phyloP scores from a whole-genome alignment of 2,113 vertebrate genomes.

The Mesitornis unicolor region DNA sequence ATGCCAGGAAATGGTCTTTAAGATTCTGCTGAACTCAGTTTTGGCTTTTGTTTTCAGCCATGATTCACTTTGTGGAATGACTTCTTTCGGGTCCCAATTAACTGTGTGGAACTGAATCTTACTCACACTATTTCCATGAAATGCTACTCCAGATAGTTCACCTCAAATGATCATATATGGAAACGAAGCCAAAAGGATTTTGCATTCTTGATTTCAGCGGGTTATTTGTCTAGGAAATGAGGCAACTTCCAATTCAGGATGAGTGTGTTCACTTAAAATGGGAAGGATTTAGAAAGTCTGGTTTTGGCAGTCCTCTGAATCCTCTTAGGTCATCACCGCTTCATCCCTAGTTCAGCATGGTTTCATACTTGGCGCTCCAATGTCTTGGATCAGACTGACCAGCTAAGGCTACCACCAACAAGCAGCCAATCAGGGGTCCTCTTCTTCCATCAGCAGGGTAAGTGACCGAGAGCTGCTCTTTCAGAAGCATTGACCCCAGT shows the following conservation, averaged over 20 bases:
- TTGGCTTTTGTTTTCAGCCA: background rate
- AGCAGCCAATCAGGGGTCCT: background rate
- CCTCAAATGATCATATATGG: background rate
- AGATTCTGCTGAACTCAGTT: background rate
- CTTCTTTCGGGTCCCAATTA: fast-evolving
- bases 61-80: background rate
- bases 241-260: background rate
- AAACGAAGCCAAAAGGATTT: background rate
- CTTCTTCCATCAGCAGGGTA: background rate
- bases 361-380: background rate
- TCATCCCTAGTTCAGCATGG: background rate
- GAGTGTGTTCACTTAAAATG: background rate
- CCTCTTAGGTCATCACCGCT: background rate
- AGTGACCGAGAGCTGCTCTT: background rate
- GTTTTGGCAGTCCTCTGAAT: background rate
- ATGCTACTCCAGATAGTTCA: background rate
- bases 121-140: background rate
- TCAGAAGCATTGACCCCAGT: background rate
- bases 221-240: background rate
- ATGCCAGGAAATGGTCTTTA: background rate
- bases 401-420: background rate
- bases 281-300: background rate
- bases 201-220: background rate
- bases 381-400: background rate
- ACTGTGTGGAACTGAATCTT: background rate